Conservation (phyloP, 1,140 invertebrate genomes). For the Ceratina japonica region DNA sequence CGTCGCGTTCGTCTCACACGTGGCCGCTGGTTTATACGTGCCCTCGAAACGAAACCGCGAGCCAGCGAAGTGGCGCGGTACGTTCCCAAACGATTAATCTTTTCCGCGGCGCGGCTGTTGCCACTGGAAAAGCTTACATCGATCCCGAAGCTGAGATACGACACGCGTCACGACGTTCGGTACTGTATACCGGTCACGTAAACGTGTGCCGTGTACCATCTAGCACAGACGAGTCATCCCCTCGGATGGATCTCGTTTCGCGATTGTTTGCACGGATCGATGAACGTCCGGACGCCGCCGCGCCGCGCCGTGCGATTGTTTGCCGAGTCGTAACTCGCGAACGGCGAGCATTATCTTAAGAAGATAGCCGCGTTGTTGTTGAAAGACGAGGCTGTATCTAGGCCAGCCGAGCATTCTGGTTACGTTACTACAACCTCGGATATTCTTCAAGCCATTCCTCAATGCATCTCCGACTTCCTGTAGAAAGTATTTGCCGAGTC, state of each 20-base stretch:
- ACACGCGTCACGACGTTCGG: background rate
- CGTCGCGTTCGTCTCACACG: constrained; percentile 32
- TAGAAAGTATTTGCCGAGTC: no score
- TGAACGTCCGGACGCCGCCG: background rate
- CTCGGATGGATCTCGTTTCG: background rate
- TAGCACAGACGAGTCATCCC: background rate
- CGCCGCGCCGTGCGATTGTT: constrained; percentile 12
- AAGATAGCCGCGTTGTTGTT: constrained; percentile 6
- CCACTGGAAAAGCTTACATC: constrained; percentile 1
- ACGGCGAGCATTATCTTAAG: background rate
- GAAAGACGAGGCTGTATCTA: background rate
- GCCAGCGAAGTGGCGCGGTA: background rate
- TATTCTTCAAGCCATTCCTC: no score
- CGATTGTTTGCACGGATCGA: constrained; percentile 15
- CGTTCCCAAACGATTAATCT: constrained; percentile 50
- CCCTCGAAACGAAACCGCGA: background rate
- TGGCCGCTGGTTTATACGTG: constrained; percentile 23
- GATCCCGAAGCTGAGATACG: constrained; percentile 10
- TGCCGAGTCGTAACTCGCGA: constrained; percentile 10
- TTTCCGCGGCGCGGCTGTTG: background rate
- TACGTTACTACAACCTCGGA: no score
- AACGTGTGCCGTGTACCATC: constrained; percentile 14
- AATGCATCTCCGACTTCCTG: no score
- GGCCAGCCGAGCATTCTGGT: background rate
- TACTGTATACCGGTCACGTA: constrained; percentile 6